Evolutionary conservation across 2,888 invertebrate species (phyloP).

Genomic region (Therioaphis trifolii): DNA sequence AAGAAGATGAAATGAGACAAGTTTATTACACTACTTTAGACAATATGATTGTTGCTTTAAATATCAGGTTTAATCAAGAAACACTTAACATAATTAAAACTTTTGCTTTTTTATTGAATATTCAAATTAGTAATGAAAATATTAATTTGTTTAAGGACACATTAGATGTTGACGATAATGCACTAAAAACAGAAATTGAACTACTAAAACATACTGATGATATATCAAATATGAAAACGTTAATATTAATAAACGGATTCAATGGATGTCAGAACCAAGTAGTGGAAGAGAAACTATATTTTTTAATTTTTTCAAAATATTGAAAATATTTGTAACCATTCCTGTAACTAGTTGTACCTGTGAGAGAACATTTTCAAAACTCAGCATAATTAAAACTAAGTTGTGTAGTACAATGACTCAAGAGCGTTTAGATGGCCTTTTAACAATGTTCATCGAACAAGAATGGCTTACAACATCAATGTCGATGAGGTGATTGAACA

Average conservation of each 20-base stretch:
- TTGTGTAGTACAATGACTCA: not conserved
- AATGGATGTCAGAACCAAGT: not conserved
- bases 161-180: not conserved
- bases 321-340: not conserved
- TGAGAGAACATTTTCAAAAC: no score
- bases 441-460: not conserved
- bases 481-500: conserved; percentile 9
- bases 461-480: not conserved
- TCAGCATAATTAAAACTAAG: not conserved
- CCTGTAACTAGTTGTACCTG: not conserved
- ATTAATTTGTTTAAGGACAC: not conserved
- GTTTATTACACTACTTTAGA: no score
- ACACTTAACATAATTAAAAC: not conserved
- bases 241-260: not conserved
- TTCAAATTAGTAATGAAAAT: not conserved
- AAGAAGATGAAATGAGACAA: no score
- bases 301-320: not conserved
- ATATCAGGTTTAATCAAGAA: not conserved
- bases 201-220: not conserved
- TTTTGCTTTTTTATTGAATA: not conserved
- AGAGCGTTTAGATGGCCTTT: not conserved
- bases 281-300: not conserved
- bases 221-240: not conserved
- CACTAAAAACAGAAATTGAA: not conserved
- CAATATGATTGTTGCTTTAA: no score